These are phyloP conservation scores for Buphagus erythrorhynchus DNA, from an alignment of 2,797 vertebrate species.

Conservation along the genomic window DNA sequence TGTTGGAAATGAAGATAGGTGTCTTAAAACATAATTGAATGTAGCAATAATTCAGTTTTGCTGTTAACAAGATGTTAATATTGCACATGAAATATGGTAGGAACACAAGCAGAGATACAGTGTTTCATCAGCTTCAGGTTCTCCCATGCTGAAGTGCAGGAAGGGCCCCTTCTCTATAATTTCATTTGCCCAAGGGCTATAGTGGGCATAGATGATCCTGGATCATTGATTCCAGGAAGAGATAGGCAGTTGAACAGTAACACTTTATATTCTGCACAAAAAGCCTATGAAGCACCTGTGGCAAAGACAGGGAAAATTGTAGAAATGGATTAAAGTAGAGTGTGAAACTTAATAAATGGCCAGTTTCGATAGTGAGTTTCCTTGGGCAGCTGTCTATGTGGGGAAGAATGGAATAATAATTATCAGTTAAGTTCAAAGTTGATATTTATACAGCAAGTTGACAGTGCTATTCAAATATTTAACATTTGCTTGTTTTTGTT, in stretches of 20 bases:
- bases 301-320: neutral
- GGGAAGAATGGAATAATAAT: neutral
- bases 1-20: neutral
- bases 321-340: neutral
- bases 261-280: neutral
- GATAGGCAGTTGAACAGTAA: neutral
- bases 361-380: neutral
- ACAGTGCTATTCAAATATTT: neutral
- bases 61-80: neutral
- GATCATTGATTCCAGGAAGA: neutral
- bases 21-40: neutral
- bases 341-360: neutral
- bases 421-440: neutral
- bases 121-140: neutral
- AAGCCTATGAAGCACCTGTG: neutral
- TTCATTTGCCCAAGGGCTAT: neutral
- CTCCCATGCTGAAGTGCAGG: neutral
- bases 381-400: neutral
- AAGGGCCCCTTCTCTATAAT: neutral
- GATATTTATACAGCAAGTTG: neutral
- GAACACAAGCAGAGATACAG: neutral
- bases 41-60: neutral
- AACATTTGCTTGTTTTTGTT: neutral
- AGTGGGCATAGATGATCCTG: neutral
- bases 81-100: neutral